Base-by-base conservation (phyloP, 2,888 invertebrate species). In the Hyppa rectilinea region DNA sequence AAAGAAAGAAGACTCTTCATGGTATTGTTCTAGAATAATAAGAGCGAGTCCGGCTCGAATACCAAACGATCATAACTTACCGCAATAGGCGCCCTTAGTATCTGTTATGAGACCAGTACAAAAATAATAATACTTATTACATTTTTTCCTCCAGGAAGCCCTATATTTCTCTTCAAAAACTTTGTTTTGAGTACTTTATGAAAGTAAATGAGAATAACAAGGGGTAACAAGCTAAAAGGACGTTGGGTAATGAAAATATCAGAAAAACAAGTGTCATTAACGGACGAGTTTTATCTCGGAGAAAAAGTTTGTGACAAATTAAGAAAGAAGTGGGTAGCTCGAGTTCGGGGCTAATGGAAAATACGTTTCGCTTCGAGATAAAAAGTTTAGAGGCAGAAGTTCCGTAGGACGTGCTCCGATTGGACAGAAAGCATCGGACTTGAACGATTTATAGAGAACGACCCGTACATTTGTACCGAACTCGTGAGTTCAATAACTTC, bases 261-360 rank as follows among this genome's bases (percentile, higher is more conserved):
- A 87, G 86, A 86, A 88, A 88, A 89, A 88, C 88, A 89, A 89
- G 89, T 87, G 85, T 87, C 87, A 87, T 89, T 91, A 92, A 89
- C 88, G 87, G 78, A 69, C 66, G 74, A 91, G 91, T 90, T 91
- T 91, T 92, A 90, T 88, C 79, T 82, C 50, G 17, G 80, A 85
- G 80, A 75, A 66, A 86, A 88, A 90, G 90, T 86, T 90, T 88
- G 90, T 88, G 93, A 92, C 92, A 93, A 93, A 93, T 93, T 93
- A 91, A 91, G 91, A 90, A 88, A 87, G 87, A 89, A 87, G 80
- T 58, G 55, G 68, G 49, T 45, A 45, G 31, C 60, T 45, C 23
- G 65, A 73, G 59, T 74, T 78, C 40, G 60, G 72, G 63, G 60
- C 70, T 76, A 80, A 83, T 77, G 81, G 84, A 76, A 83, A 84